Conservation (phyloP, 1,140 invertebrate genomes). For the Heliconius hewitsoni region DNA sequence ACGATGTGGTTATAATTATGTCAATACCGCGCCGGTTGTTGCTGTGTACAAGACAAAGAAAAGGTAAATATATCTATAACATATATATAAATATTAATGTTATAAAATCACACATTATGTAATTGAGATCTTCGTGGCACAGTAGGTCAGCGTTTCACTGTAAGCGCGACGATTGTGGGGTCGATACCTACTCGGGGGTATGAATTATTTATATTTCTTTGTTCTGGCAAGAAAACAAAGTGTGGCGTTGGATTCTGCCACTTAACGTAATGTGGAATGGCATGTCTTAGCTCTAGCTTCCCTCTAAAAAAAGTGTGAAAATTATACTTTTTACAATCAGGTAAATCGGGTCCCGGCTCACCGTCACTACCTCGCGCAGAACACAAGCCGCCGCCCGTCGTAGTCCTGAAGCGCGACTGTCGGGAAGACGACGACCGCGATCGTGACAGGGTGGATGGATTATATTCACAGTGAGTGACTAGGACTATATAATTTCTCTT, state of each 20-base stretch:
- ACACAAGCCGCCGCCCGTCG: slow-evolving; percentile 94
- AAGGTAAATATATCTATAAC: slow-evolving; percentile 63
- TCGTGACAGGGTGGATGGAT: slow-evolving; percentile 76
- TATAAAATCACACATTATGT: too few species aligned
- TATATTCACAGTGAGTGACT: slow-evolving; percentile 80
- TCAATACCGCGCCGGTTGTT: slow-evolving; percentile 97
- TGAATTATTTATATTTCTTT: too few species aligned
- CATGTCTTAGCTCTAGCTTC: too few species aligned
- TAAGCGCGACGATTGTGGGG: too few species aligned
- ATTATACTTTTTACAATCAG: slow-evolving; percentile 44
- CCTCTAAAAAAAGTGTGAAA: too few species aligned
- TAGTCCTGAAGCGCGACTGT: slow-evolving; percentile 95
- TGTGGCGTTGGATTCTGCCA: too few species aligned
- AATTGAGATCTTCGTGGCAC: too few species aligned
- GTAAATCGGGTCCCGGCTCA: slow-evolving; percentile 85
- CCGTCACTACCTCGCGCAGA: slow-evolving; percentile 87
- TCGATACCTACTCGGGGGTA: too few species aligned
- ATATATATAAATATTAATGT: too few species aligned
- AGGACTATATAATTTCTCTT: not conserved
- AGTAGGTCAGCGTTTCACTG: too few species aligned
- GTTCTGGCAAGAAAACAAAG: too few species aligned
- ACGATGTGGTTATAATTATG: slow-evolving; percentile 99
- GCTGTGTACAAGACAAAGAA: slow-evolving; percentile 92
- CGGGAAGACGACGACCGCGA: slow-evolving; percentile 91
- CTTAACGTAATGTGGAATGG: too few species aligned